Evolutionary conservation across 2,113 vertebrate species (phyloP).

Genomic region (Lepidothrix coronata): DNA sequence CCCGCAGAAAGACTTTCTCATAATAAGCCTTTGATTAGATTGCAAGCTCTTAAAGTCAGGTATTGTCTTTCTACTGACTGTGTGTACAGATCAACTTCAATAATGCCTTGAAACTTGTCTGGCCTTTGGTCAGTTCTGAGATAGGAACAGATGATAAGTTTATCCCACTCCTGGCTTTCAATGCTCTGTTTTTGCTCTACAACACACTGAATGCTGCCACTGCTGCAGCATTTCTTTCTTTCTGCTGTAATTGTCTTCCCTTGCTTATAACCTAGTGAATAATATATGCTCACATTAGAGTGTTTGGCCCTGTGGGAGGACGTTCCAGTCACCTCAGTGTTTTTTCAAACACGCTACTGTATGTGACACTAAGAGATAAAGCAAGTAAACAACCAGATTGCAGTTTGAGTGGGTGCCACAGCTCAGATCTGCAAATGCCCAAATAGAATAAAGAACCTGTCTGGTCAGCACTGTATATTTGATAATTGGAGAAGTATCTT

Average conservation of each 20-base stretch:
- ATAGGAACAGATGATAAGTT: neutral
- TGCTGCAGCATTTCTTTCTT: slow-evolving; percentile 2
- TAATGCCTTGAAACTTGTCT: slow-evolving; percentile 12
- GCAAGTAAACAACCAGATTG: slow-evolving; percentile 46
- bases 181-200: neutral
- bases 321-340: slow-evolving; percentile 54
- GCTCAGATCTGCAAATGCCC: neutral
- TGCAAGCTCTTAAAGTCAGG: slow-evolving; percentile 29
- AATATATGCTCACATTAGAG: slow-evolving; percentile 66
- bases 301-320: slow-evolving; percentile 61
- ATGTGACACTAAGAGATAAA: slow-evolving; percentile 64
- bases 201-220: neutral
- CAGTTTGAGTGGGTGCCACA: neutral
- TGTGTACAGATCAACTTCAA: slow-evolving; percentile 30
- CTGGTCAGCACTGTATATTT: neutral
- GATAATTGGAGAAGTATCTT: neutral
- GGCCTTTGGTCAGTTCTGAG: slow-evolving; percentile 20
- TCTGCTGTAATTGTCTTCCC: slow-evolving; percentile 57
- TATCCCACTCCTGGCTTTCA: slow-evolving; percentile 10
- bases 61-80: slow-evolving; percentile 31
- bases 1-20: neutral
- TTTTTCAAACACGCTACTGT: slow-evolving; percentile 24
- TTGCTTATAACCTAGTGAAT: slow-evolving; percentile 63
- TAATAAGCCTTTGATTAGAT: slow-evolving; percentile 47
- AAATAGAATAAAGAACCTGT: slow-evolving; percentile 7